Evolutionary conservation across 1,140 invertebrate genomes (phyloP).

Genomic region (Theocolax elegans): DNA sequence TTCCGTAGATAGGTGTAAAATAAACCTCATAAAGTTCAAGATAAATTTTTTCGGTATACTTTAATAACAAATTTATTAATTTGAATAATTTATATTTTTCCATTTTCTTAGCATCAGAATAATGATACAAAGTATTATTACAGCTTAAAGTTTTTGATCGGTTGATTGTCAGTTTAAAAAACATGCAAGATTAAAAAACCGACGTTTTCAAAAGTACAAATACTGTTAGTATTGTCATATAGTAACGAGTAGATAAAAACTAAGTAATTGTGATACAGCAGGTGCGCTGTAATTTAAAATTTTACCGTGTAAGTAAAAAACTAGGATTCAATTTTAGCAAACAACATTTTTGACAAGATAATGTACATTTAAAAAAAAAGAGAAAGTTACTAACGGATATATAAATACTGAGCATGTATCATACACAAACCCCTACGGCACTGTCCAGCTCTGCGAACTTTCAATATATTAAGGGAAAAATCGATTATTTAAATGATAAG

Average conservation of each 20-base stretch:
- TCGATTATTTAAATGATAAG: not conserved
- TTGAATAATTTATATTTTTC: not conserved
- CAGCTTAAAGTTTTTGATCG: constrained; percentile 15
- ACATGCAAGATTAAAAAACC: not conserved
- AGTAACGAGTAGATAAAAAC: not conserved
- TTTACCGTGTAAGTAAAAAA: not conserved
- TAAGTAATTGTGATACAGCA: constrained; percentile 16
- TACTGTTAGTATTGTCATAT: constrained; percentile 14
- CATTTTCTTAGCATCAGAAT: not conserved
- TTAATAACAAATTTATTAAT: not conserved
- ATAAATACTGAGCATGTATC: not conserved
- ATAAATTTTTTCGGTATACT: not conserved
- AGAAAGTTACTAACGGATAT: not conserved
- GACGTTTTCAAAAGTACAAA: constrained; percentile 20
- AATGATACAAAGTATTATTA: constrained; percentile 37
- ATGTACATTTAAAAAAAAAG: constrained; percentile 4
- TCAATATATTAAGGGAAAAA: not conserved
- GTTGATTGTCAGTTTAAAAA: constrained; percentile 27
- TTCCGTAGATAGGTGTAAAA: not conserved
- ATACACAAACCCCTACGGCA: not conserved
- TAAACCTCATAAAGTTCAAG: not conserved
- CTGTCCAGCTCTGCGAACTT: constrained; percentile 16
- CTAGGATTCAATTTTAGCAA: not conserved
- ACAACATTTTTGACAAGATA: constrained; percentile 2
- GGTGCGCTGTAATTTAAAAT: not conserved